Conservation (phyloP, 2,888 invertebrate species). For the Hymenopus coronatus region DNA sequence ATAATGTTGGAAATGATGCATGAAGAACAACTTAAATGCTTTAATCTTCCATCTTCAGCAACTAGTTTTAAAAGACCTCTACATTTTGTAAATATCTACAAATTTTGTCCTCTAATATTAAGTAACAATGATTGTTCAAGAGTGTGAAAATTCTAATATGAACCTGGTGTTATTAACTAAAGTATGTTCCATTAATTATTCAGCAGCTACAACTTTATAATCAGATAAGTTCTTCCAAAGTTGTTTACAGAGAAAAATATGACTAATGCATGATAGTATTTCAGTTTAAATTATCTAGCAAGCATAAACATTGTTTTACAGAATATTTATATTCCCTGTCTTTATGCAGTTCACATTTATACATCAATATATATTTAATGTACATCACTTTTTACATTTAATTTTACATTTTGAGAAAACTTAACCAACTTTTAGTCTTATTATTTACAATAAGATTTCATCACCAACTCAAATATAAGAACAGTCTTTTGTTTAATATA, state of each 20-base stretch:
- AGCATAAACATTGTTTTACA: not conserved
- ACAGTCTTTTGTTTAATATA: not conserved
- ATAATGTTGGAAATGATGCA: not conserved
- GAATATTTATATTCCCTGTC: not conserved
- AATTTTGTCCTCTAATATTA: not conserved
- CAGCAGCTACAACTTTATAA: not conserved
- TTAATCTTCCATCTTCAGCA: not conserved
- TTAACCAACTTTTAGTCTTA: not conserved
- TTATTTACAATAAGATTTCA: not conserved
- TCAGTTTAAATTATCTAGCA: not conserved
- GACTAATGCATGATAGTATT: not conserved
- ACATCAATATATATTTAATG: not conserved
- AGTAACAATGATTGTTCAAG: not conserved
- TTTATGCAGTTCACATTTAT: not conserved
- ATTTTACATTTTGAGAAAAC: not conserved
- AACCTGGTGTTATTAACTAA: not conserved
- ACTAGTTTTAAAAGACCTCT: not conserved
- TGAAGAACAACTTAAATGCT: not conserved
- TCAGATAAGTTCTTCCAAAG: not conserved
- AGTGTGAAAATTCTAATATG: not conserved
- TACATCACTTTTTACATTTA: not conserved
- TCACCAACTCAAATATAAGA: not conserved
- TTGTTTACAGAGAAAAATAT: not conserved
- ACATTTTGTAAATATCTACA: not conserved
- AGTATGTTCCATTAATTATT: not conserved